Base-by-base conservation (phyloP, 1,140 invertebrate species). In the Babylonia areolata region DNA sequence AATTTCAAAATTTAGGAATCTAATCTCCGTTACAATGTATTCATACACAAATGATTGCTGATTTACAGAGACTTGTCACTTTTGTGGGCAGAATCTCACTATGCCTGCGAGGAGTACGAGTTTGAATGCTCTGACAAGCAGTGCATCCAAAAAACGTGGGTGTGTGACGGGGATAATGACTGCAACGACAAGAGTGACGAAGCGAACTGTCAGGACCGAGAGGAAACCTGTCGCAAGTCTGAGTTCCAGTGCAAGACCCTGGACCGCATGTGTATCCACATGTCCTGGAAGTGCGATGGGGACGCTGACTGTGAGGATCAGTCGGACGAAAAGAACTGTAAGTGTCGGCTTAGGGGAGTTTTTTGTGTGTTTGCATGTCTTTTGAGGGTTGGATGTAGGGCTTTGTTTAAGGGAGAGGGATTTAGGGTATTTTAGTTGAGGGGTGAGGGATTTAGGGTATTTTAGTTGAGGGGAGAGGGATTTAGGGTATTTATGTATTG, bases 281-380 rank as follows among this genome's bases (percentile, higher is more conserved):
- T 96, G 87, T 97, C 98, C 91, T 99, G 98, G 98, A 64, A 90
- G 20, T 95, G 95, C 91, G 95, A 95, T 87, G 91, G 93, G 12
- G 92, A 93, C 35, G 83, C 88, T n/a, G 94, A 95, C 87, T 95
- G 95, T 87, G 82, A 85, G 17, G 95, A 96, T 92, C 94, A 94
- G 35, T 95, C 94, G 9, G 96, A 96, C 92, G 96, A 96, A 94
- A 80, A 81, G 42, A 39, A 86, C 11, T 84, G 81, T 87, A 73
- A 84, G 82, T 87, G 78, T 5, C n/a, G n/a, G n/a, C n/a, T n/a
- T n/a, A n/a, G n/a, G n/a, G n/a, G n/a, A n/a, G 46, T 17, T 46
- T 46, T 46, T 5, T 46, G 42, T 46, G 46, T 51, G 2, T 51
- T 9, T 51, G 46, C 17, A 17, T 51, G 46, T 51, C 9, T 51